These are phyloP conservation scores for Pipa parva DNA, from an alignment of 2,113 vertebrate genomes.

Conservation along the genomic window DNA sequence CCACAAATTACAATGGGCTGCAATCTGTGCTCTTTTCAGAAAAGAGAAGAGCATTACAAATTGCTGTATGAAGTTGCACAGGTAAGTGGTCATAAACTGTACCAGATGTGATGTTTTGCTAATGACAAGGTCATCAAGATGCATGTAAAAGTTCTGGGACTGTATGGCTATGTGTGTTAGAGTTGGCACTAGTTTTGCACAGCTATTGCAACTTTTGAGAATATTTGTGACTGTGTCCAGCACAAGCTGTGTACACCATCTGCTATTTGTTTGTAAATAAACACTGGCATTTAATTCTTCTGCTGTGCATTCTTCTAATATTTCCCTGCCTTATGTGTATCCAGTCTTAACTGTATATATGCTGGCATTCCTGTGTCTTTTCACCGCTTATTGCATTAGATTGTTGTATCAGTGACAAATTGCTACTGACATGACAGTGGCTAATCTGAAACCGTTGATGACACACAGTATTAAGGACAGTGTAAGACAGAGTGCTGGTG, in stretches of 20 bases:
- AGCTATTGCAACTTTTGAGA: background rate
- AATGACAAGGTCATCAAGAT: background rate
- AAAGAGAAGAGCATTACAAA: constrained; percentile 97
- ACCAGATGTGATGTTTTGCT: constrained; percentile 61
- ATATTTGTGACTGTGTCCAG: too few relatives aligned
- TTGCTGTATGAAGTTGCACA: constrained; percentile 97
- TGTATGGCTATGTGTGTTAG: background rate
- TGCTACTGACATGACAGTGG: constrained; percentile 49
- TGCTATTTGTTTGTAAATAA: too few relatives aligned
- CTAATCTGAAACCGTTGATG: constrained; percentile 51
- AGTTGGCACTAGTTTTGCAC: too few relatives aligned
- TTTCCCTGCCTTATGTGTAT: too few relatives aligned
- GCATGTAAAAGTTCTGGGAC: background rate
- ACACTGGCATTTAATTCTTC: too few relatives aligned
- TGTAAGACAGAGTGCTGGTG: constrained; percentile 53
- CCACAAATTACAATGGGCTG: constrained; percentile 92
- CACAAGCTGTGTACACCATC: too few relatives aligned
- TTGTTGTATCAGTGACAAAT: constrained; percentile 51
- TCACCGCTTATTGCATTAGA: too few relatives aligned
- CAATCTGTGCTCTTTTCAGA: constrained; percentile 97
- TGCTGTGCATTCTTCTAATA: too few relatives aligned
- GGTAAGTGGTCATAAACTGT: constrained; percentile 70
- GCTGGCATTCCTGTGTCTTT: too few relatives aligned
- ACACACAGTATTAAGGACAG: constrained; percentile 45
- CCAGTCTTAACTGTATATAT: too few relatives aligned